Conservation (phyloP, 2,797 vertebrate species). For the Eurystomus glaucurus region DNA sequence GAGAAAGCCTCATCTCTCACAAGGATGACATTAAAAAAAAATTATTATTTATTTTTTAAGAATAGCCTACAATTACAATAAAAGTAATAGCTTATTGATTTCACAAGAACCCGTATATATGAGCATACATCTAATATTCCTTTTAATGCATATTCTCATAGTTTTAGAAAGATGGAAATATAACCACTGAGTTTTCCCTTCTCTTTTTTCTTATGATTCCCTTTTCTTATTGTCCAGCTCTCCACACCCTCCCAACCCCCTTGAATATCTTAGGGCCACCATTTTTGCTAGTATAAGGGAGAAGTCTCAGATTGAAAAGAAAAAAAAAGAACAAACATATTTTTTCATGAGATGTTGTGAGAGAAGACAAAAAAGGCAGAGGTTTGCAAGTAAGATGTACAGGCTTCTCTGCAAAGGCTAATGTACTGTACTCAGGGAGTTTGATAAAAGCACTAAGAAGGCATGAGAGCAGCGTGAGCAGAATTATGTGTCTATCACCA, state of each 20-base stretch:
- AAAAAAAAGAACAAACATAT: fast-evolving
- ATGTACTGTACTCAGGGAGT: neutral
- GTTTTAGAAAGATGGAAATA: neutral
- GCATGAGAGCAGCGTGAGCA: neutral
- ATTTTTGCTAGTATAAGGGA: neutral
- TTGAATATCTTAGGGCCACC: neutral
- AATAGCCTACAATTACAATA: neutral
- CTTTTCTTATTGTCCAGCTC: neutral
- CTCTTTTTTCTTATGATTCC: neutral
- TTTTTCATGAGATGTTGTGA: neutral
- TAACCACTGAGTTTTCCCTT: neutral
- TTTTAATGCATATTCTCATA: neutral
- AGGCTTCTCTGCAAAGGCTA: neutral
- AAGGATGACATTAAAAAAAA: neutral
- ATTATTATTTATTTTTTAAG: neutral
- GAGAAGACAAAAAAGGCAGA: neutral
- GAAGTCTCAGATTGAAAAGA: neutral
- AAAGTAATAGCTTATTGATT: neutral
- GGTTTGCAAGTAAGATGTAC: neutral
- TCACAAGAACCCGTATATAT: neutral
- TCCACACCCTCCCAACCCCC: too few species aligned
- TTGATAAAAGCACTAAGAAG: neutral
- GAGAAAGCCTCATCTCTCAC: neutral
- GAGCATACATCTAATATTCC: neutral
- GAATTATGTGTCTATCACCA: neutral